Conservation (phyloP, 2,888 invertebrate species). For the Cenopis cana region DNA sequence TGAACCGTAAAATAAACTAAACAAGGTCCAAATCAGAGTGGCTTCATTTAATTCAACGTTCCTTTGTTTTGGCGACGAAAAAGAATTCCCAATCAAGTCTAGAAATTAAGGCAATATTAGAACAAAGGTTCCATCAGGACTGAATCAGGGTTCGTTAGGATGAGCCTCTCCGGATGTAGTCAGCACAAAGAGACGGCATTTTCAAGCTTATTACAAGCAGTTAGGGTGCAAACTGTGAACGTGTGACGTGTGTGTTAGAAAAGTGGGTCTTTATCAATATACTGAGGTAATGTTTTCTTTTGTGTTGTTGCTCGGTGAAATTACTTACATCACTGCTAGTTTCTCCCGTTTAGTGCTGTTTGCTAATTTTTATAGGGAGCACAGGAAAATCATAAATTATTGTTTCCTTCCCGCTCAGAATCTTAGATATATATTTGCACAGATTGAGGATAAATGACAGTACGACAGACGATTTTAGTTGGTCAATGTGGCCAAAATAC, state of each 20-base stretch:
- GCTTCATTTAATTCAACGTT: background rate
- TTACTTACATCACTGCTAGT: background rate
- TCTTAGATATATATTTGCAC: too few relatives aligned
- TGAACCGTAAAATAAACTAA: background rate
- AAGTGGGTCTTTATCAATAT: background rate
- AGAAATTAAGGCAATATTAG: slow-evolving; percentile 16
- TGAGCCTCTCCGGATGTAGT: background rate
- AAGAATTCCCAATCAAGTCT: slow-evolving; percentile 21
- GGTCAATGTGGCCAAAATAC: too few relatives aligned
- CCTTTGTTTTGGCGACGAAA: slow-evolving; percentile 1
- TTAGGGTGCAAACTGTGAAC: background rate
- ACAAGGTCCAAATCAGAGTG: slow-evolving; percentile 8
- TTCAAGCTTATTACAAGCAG: background rate
- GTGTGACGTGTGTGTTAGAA: background rate
- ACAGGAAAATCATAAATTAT: too few relatives aligned
- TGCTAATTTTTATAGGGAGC: too few relatives aligned
- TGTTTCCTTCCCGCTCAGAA: too few relatives aligned
- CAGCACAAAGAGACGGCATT: background rate
- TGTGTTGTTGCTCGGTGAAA: background rate
- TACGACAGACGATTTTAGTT: too few relatives aligned
- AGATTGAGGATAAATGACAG: too few relatives aligned
- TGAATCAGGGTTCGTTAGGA: slow-evolving; percentile 10
- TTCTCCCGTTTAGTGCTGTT: background rate
- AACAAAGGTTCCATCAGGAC: slow-evolving; percentile 22
- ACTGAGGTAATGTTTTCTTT: background rate